Evolutionary conservation across 2,797 vertebrate genomes (phyloP).

Genomic region (Neolamprologus multifasciatus): DNA sequence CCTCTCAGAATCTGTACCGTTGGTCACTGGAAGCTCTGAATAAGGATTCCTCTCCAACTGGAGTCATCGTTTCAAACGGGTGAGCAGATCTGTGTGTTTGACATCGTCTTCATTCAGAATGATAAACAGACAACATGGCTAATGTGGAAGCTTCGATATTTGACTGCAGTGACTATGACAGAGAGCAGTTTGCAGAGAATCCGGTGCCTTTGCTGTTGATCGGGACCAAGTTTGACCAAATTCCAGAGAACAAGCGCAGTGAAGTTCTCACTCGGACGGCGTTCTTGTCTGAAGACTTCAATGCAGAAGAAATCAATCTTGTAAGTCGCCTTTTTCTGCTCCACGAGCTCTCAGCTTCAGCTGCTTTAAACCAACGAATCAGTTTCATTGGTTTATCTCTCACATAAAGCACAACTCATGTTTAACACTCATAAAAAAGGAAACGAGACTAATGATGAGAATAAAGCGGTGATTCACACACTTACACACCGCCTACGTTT

Average conservation of each 20-base stretch:
- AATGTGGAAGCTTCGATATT: not conserved
- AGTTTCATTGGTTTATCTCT: not conserved
- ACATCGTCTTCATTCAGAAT: not conserved
- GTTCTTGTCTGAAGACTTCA: constrained; percentile 97
- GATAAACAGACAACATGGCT: not conserved
- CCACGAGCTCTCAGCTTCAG: not conserved
- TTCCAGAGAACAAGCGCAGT: constrained; percentile 89
- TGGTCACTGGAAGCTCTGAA: constrained; percentile 94
- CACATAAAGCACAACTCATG: not conserved
- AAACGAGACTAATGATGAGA: not conserved
- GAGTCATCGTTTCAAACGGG: constrained; percentile 96
- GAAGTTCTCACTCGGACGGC: constrained; percentile 91
- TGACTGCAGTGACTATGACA: constrained; percentile 86
- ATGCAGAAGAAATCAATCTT: constrained; percentile 96
- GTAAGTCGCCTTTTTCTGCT: constrained; percentile 53
- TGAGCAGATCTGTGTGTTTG: constrained; percentile 46
- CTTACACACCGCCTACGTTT: accelerated
- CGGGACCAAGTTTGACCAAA: constrained; percentile 97
- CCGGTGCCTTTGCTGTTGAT: constrained; percentile 92
- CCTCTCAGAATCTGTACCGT: constrained; percentile 94
- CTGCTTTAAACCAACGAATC: not conserved
- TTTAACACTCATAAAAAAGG: not conserved
- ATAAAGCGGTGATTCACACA: not conserved
- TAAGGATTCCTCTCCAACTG: constrained; percentile 88
- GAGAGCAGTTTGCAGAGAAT: constrained; percentile 94